phyloP scores from a whole-genome alignment of 2,113 vertebrate species.

The Pristiophorus japonicus region DNA sequence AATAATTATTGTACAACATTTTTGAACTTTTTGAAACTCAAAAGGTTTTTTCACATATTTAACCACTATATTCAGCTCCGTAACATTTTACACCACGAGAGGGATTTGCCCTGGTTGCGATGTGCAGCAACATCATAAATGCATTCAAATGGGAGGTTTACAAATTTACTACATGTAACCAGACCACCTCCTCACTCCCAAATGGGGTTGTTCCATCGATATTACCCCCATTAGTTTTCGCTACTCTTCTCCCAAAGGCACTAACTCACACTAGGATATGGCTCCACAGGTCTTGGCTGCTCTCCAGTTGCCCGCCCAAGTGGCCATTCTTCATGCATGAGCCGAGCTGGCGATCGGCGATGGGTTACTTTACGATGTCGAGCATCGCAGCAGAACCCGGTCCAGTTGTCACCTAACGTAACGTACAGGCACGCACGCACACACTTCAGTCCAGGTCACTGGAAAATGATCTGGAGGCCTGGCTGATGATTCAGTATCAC shows the following conservation, averaged over 20 bases:
- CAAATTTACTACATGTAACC: not conserved
- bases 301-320: not conserved
- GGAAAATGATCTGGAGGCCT: not conserved
- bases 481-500: not conserved
- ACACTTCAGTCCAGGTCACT: not conserved
- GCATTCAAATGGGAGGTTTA: not conserved
- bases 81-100: not conserved
- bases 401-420: not conserved
- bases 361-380: not conserved
- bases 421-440: not conserved
- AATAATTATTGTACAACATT: not conserved
- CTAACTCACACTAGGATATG: not conserved
- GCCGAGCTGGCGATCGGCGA: not conserved
- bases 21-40: not conserved
- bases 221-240: not conserved
- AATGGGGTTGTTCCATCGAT: not conserved
- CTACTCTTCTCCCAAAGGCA: not conserved
- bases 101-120: not conserved
- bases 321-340: not conserved
- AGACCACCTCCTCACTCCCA: not conserved
- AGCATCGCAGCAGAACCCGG: not conserved
- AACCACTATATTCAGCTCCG: not conserved
- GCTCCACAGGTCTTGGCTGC: not conserved
- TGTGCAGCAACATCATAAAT: not conserved
- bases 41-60: not conserved